Evolutionary conservation across 2,888 invertebrate species (phyloP).

Genomic region (Melieria omissa): DNA sequence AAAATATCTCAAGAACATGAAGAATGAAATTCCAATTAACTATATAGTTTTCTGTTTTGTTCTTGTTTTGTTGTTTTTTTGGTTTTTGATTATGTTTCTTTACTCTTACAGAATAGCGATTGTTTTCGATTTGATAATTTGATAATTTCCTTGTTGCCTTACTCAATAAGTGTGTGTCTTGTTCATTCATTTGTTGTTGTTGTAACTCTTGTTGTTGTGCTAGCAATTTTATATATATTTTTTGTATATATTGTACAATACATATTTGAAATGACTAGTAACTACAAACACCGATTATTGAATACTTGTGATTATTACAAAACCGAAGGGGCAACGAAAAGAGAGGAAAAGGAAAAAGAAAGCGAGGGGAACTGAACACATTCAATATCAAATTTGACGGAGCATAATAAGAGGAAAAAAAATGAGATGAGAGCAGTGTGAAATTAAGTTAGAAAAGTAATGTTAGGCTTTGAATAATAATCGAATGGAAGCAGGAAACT

Average conservation of each 20-base stretch:
- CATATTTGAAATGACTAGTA: slow-evolving; percentile 13
- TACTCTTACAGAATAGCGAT: slow-evolving; percentile 36
- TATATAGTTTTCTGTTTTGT: neutral
- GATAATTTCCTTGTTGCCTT: neutral
- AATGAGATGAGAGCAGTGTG: neutral
- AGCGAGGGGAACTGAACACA: neutral
- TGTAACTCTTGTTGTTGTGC: slow-evolving; percentile 8
- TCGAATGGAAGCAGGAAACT: neutral
- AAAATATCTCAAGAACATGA: neutral
- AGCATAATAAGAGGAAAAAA: neutral
- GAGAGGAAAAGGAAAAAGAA: neutral
- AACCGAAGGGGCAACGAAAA: slow-evolving; percentile 45
- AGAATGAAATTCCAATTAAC: neutral
- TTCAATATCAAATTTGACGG: neutral
- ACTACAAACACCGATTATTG: slow-evolving; percentile 6
- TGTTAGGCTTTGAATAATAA: neutral
- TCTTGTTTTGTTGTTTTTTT: too few relatives aligned
- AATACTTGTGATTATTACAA: slow-evolving; percentile 51
- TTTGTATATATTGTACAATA: neutral
- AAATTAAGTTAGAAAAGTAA: neutral
- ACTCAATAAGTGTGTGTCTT: too few relatives aligned
- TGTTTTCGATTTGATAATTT: slow-evolving; percentile 16
- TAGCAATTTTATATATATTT: slow-evolving; percentile 1
- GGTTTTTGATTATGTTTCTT: neutral
- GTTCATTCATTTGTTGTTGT: neutral